phyloP scores from a whole-genome alignment of 2,113 vertebrate species.

The Desmodus rotundus region DNA sequence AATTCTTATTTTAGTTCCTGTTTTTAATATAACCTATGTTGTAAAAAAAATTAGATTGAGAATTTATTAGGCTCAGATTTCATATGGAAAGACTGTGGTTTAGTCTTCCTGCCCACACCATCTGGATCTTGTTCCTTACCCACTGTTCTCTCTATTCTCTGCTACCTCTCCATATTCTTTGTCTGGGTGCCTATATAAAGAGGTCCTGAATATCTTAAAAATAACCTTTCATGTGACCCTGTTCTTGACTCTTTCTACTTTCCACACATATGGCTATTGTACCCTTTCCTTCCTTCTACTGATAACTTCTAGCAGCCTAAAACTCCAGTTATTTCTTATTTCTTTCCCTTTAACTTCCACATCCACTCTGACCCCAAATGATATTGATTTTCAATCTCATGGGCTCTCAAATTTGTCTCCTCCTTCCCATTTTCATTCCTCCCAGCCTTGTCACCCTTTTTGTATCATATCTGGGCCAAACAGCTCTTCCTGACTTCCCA shows the following conservation, averaged over 20 bases:
- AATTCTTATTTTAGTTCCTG: background rate
- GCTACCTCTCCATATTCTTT: background rate
- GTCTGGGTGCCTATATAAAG: background rate
- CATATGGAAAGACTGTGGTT: background rate
- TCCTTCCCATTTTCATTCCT: background rate
- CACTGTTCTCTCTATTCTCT: background rate
- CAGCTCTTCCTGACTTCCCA: background rate
- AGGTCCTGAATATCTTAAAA: background rate
- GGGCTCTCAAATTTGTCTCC: background rate
- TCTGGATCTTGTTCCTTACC: background rate
- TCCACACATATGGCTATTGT: background rate
- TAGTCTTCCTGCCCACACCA: background rate
- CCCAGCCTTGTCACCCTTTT: background rate
- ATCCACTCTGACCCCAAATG: background rate
- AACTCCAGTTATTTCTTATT: background rate
- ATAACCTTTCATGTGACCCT: background rate
- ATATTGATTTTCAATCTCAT: background rate
- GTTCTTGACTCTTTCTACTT: background rate
- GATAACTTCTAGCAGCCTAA: background rate
- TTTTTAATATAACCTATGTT: background rate
- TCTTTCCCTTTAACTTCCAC: background rate
- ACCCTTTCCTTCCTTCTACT: background rate
- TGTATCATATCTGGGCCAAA: background rate
- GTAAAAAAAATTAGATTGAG: background rate
- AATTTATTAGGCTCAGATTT: background rate